Conservation (phyloP, 2,888 invertebrate species). For the Apeira syringaria region DNA sequence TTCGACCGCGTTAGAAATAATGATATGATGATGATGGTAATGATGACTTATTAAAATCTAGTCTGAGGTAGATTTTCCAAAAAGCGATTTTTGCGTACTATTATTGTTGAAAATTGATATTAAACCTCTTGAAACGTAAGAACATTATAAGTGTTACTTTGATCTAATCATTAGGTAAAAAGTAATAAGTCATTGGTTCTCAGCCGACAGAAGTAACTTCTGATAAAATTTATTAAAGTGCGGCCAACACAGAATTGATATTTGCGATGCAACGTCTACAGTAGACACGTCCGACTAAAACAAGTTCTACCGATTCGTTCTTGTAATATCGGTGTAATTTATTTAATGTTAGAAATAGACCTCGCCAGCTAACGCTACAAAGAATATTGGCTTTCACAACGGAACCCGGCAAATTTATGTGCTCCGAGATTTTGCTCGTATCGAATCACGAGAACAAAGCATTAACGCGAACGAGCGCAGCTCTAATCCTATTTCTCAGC, state of each 20-base stretch:
- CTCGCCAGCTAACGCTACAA: constrained; percentile 67
- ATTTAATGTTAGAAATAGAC: constrained; percentile 82
- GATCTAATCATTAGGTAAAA: no score
- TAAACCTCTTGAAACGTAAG: no score
- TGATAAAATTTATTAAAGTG: constrained; percentile 7
- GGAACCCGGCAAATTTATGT: constrained; percentile 79
- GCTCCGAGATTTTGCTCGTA: constrained; percentile 68
- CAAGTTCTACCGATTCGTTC: constrained; percentile 77
- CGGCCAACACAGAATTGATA: constrained; percentile 60
- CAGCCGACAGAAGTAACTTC: constrained; percentile 3
- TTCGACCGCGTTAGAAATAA: no score
- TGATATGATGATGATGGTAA: no score
- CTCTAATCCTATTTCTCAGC: constrained; percentile 9
- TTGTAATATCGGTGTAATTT: constrained; percentile 81
- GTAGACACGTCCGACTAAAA: constrained; percentile 62
- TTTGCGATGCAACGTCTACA: constrained; percentile 60
- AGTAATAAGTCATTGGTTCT: no score
- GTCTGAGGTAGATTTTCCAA: no score
- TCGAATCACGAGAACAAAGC: constrained; percentile 64
- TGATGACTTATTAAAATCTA: no score
- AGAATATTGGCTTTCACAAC: constrained; percentile 83
- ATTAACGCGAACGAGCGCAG: constrained; percentile 40
- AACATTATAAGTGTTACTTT: no score
- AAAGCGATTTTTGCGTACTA: no score
- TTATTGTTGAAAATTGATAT: no score